phyloP scores from a whole-genome alignment of 30 jellyfish, hydroid and myxozoan species.

The Aurelia aurita region DNA sequence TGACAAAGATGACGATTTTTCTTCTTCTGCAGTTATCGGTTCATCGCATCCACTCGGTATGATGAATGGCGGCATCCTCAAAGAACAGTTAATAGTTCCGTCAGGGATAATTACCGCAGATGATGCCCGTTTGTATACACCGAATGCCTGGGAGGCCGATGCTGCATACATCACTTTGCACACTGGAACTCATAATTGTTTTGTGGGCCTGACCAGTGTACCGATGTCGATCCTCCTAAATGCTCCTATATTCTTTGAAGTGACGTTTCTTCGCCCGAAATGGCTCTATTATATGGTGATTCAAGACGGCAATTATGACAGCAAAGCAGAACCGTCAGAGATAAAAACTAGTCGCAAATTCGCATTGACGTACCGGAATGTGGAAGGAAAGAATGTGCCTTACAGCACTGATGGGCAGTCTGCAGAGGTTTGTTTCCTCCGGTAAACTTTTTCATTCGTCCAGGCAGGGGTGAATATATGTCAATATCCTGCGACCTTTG shows the following conservation, averaged over 20 bases:
- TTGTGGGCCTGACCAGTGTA: background rate
- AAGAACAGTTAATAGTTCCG: conserved; percentile 41
- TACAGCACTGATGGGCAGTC: conserved; percentile 22
- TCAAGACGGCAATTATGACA: background rate
- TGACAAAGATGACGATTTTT: too few species aligned
- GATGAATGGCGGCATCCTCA: conserved; percentile 35
- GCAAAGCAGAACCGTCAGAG: background rate
- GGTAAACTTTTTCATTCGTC: background rate
- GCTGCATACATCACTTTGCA: background rate
- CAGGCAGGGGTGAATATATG: too few species aligned
- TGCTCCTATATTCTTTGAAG: conserved; percentile 36
- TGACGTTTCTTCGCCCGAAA: conserved; percentile 34
- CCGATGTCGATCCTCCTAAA: conserved; percentile 23
- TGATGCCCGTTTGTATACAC: background rate
- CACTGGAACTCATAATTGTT: background rate
- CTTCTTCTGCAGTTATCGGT: conserved; percentile 18
- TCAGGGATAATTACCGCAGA: background rate
- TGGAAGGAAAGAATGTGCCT: background rate
- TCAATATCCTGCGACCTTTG: too few species aligned
- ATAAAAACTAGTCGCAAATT: background rate
- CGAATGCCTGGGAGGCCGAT: conserved; percentile 9
- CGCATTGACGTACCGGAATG: conserved; percentile 22
- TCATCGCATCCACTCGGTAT: conserved; percentile 55
- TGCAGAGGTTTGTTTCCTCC: conserved; percentile 46
- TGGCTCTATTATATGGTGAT: conserved; percentile 19